Percentiles rank a stretch among this genome's conserved stretches.
These are phyloP conservation scores for Meta bourneti DNA, from an alignment of 2,888 invertebrate genomes.

Conservation along the genomic window DNA sequence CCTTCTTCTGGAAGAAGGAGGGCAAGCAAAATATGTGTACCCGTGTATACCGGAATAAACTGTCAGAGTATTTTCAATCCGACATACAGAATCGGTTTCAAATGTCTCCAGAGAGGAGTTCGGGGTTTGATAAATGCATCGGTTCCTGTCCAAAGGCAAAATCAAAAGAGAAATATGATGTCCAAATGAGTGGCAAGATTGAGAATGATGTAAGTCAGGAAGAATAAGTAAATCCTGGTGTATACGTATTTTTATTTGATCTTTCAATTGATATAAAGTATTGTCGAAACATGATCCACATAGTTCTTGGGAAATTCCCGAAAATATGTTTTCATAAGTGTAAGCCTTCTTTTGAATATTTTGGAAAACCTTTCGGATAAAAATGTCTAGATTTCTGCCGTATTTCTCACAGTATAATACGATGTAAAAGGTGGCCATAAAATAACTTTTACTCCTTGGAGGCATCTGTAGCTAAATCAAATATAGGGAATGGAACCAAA, in stretches of 20 bases:
- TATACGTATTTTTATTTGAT: background rate
- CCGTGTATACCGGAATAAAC: constrained; percentile 5
- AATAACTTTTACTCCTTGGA: too few species aligned
- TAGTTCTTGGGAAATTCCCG: too few species aligned
- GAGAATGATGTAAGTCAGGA: background rate
- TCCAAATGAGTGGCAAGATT: background rate
- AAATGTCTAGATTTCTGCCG: too few species aligned
- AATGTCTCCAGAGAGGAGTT: constrained; percentile 6
- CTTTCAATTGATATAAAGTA: background rate
- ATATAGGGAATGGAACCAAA: too few species aligned
- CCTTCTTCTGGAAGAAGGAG: background rate
- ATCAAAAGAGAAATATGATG: constrained; percentile 11
- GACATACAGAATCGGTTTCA: constrained; percentile 27
- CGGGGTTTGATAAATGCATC: constrained; percentile 18
- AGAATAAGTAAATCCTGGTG: background rate
- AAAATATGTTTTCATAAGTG: too few species aligned
- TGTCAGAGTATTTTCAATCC: constrained; percentile 1
- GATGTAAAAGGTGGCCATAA: too few species aligned
- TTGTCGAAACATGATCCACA: background rate
- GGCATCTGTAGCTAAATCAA: too few species aligned
- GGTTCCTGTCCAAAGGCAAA: constrained; percentile 24
- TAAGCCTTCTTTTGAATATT: too few species aligned
- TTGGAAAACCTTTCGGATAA: too few species aligned
- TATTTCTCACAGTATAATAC: too few species aligned
- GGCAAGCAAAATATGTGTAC: background rate